Evolutionary conservation across 1,140 invertebrate genomes (phyloP), one percentile per base, ranked within the genome.

Genomic region (Neocloeon triangulifer): DNA sequence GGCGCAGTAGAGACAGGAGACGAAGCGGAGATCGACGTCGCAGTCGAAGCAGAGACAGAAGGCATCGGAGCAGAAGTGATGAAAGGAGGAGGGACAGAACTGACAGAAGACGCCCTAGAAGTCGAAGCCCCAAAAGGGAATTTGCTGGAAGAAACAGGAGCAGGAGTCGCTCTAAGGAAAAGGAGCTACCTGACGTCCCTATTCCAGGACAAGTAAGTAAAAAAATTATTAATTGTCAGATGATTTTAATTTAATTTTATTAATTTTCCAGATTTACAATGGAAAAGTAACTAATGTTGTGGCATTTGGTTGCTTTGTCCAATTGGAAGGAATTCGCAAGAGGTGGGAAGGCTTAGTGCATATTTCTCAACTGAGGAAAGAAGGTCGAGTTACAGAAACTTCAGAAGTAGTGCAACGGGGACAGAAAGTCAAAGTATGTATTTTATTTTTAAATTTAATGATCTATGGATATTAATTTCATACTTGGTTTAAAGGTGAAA

Each of bases 261-360:
- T n/a, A n/a, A 38, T 36, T 30, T 41, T 47, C 18, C 42, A 82
- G 63, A 91, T 97, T 43, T 97, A 96, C 50, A 64, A 68, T 40
- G 94, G 89, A 1, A 79, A 86, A 57, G 84, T 99, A 0, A 82
- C 82, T 4, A 96, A 89, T 45, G 81, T 97, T 38, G 85, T 95
- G 18, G 71, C 80, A 20, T 98, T 97, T 60, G 95, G 94, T 2
- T 96, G 91, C 54, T 98, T 99, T 59, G 85, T 97, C 1, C 84
- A 91, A 52, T 53, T 98, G 5, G 86, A 95, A 48, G 86, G 89
- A 1, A 58, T 98, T 5, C 64, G 72, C 29, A 67, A 73, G 34
- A 63, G 81, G 34, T 84, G 77, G 68, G 94, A 99, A 55, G 95
- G 95, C 2, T 58, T 99, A 0, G 88, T 96, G 6, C 95, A 99